Evolutionary conservation across 2,888 invertebrate species (phyloP).

Genomic region (Stenodera caucasica): DNA sequence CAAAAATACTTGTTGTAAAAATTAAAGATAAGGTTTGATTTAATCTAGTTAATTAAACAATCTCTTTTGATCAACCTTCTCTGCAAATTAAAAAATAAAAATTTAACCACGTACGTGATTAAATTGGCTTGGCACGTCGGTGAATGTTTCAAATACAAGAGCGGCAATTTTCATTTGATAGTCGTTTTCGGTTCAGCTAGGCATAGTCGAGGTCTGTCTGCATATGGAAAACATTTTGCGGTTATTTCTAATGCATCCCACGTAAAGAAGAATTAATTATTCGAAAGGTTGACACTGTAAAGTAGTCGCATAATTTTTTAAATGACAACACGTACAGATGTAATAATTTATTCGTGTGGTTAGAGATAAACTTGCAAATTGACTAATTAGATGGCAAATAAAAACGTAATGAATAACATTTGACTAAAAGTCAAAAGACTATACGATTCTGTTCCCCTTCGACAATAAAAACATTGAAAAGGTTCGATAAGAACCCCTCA

Average conservation of each 20-base stretch:
- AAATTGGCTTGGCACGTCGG: slow-evolving; percentile 23
- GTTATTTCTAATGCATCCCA: slow-evolving; percentile 12
- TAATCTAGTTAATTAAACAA: slow-evolving; percentile 29
- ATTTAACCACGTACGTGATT: slow-evolving; percentile 27
- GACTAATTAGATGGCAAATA: slow-evolving; percentile 49
- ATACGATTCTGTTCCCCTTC: slow-evolving; percentile 37
- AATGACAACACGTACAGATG: slow-evolving; percentile 5
- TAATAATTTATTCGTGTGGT: slow-evolving; percentile 22
- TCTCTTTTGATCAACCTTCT: slow-evolving; percentile 27
- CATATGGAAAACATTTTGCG: slow-evolving; percentile 15
- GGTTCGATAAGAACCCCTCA: slow-evolving; percentile 51
- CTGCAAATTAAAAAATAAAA: slow-evolving; percentile 29
- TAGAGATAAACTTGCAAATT: slow-evolving; percentile 40
- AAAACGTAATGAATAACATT: slow-evolving; percentile 41
- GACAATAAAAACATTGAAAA: slow-evolving; percentile 51
- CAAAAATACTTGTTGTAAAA: slow-evolving; percentile 23
- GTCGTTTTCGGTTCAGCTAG: slow-evolving; percentile 10
- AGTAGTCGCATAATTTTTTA: slow-evolving; percentile 11
- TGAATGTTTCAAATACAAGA: slow-evolving; percentile 13
- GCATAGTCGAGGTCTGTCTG: slow-evolving; percentile 9
- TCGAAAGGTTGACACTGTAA: slow-evolving; percentile 7
- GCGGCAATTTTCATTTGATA: slow-evolving; percentile 20
- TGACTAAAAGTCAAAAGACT: slow-evolving; percentile 36
- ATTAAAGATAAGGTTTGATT: slow-evolving; percentile 20
- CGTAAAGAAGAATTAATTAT: slow-evolving; percentile 15